These are phyloP conservation scores for Lucilia cuprina DNA, from an alignment of 1,140 invertebrate species.

Conservation along the genomic window DNA sequence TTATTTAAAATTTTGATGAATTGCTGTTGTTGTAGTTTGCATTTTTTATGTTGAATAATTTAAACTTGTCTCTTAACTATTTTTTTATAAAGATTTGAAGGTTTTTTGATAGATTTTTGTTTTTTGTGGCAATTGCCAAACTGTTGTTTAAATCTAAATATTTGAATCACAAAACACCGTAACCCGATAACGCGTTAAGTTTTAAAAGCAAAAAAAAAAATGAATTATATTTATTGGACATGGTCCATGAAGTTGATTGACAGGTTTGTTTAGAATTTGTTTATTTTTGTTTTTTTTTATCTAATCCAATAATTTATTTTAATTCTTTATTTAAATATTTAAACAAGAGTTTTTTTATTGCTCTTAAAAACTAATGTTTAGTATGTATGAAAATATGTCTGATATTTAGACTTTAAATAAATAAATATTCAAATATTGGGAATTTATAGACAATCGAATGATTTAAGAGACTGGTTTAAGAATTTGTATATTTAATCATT, in stretches of 20 bases:
- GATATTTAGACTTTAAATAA: too few relatives aligned
- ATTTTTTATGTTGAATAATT: neutral
- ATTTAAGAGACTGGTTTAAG: too few relatives aligned
- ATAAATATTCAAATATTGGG: too few relatives aligned
- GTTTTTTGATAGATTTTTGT: neutral
- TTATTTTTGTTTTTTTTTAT: neutral
- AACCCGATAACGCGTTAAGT: neutral
- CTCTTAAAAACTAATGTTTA: too few relatives aligned
- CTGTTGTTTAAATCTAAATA: neutral
- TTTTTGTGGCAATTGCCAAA: neutral
- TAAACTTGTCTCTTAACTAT: neutral
- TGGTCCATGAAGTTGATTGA: constrained; percentile 10
- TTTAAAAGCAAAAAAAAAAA: neutral
- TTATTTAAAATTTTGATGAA: neutral
- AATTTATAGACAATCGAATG: too few relatives aligned
- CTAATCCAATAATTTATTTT: neutral
- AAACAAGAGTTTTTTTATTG: too few relatives aligned
- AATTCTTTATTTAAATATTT: neutral
- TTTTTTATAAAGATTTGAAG: neutral
- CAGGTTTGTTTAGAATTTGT: constrained; percentile 8
- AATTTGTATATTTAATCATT: too few relatives aligned
- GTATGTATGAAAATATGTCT: too few relatives aligned
- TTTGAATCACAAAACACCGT: neutral
- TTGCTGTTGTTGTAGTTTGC: neutral
- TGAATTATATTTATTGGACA: neutral